Evolutionary conservation across 1,140 invertebrate species (phyloP), one percentile per base, ranked within the genome.

Genomic region (Pogonomyrmex barbatus): DNA sequence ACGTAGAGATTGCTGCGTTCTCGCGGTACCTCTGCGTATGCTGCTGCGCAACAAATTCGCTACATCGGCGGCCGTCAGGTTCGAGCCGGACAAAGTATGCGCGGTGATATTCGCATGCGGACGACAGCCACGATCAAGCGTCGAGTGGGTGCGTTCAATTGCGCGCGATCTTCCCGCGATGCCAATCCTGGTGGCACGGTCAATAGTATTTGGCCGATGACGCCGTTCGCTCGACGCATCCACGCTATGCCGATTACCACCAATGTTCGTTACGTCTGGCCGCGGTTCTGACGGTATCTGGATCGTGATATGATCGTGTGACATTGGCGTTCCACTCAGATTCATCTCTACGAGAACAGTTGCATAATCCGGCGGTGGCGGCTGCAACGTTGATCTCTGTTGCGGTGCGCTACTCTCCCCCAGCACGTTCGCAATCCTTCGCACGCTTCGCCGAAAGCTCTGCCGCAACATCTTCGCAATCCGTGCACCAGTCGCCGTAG

Each of bases 401-500:
- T 90, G 87, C 1, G 87, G 91, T 4, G 89, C 79, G 6, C 89
- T 92, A 24, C 92, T 91, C 82, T 95, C 95, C 1, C 96, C 95
- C 2, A 96, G 85, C 6, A 95, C 95, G 71, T 95, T 95, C 36
- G 95, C 95, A 52, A 97, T 94, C 65, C 97, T 96, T 56, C 98
- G 95, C 60, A 98, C 97, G 92, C 97, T 98, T 52, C 97, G 95
- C n/a, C 98, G 94, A 45, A 98, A 96, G 91, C 97, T 98, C 90
- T 97, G 97, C 1, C 98, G 95, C 47, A 98, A 92, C 87, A 98
- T 95, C 89, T 98, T 98, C 4, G 97, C 97, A 81, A 98, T 96
- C 68, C 97, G 96, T 0, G 97, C 97, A 12, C 98, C 98, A 0
- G 98, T 99, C 1, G 98, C 98, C 12, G 98, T 98, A 4, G 98